Percentiles rank a stretch among this genome's conserved stretches.
These are phyloP conservation scores for Psittacula cyanocephala DNA, from an alignment of 2,113 vertebrate species.

Conservation along the genomic window DNA sequence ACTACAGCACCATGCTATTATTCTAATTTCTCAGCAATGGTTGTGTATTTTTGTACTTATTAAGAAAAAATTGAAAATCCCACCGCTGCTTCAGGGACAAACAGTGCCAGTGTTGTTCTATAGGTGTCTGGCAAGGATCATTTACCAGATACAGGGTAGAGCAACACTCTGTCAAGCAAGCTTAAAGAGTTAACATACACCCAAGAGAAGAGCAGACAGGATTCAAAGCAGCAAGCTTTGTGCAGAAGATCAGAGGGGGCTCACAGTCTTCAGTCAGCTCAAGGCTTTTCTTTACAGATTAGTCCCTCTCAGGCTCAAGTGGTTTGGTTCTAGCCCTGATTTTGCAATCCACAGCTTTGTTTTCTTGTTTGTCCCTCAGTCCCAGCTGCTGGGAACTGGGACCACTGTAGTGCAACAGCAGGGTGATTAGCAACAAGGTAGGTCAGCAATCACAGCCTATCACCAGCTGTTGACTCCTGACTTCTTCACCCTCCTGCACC, in stretches of 20 bases:
- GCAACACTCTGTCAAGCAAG: not conserved
- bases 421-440: not conserved
- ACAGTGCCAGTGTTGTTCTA: not conserved
- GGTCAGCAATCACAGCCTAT: not conserved
- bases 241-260: not conserved
- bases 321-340: constrained; percentile 23
- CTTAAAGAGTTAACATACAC: not conserved
- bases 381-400: not conserved
- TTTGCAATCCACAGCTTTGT: not conserved
- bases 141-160: not conserved
- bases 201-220: not conserved
- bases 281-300: constrained; percentile 31
- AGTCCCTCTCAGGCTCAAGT: not conserved
- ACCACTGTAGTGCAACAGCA: not conserved
- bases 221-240: not conserved
- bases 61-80: not conserved
- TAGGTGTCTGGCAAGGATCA: not conserved
- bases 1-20: not conserved
- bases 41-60: not conserved
- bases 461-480: not conserved
- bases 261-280: not conserved
- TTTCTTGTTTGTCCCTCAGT: not conserved
- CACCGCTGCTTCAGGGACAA: not conserved
- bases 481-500: not conserved
- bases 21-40: not conserved